phyloP scores from a whole-genome alignment of 2,888 invertebrate genomes.

The Mechanitis mazaeus region DNA sequence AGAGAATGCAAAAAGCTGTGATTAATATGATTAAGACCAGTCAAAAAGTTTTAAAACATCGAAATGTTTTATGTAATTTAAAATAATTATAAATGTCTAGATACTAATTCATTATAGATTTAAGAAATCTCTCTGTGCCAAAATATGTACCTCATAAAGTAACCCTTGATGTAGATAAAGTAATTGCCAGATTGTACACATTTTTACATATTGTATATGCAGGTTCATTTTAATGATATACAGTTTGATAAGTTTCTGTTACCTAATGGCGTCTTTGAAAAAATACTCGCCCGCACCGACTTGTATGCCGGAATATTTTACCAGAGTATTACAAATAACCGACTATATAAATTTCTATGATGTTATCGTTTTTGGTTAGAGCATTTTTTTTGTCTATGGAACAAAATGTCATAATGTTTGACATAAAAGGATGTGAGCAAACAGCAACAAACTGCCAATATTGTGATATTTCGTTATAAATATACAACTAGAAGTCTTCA shows the following conservation, averaged over 20 bases:
- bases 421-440: not conserved
- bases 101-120: conserved; percentile 67
- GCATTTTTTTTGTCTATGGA: too few species aligned
- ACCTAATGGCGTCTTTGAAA: conserved; percentile 17
- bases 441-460: conserved; percentile 32
- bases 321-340: not conserved
- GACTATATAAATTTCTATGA: too few species aligned
- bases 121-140: conserved; percentile 85
- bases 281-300: conserved; percentile 36
- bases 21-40: conserved; percentile 76
- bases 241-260: conserved; percentile 20
- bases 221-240: conserved; percentile 27
- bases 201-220: conserved; percentile 46
- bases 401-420: too few species aligned
- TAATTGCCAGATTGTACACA: conserved; percentile 60
- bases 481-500: conserved; percentile 15
- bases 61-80: conserved; percentile 71
- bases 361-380: too few species aligned
- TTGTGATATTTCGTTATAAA: conserved; percentile 35
- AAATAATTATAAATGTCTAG: conserved; percentile 59
- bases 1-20: conserved; percentile 74
- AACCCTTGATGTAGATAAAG: conserved; percentile 71
- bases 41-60: conserved; percentile 76
- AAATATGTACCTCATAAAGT: conserved; percentile 87
- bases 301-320: not conserved